These are phyloP conservation scores for Gymnoscopelus microlampas DNA, from an alignment of 2,797 vertebrate genomes.

Conservation along the genomic window DNA sequence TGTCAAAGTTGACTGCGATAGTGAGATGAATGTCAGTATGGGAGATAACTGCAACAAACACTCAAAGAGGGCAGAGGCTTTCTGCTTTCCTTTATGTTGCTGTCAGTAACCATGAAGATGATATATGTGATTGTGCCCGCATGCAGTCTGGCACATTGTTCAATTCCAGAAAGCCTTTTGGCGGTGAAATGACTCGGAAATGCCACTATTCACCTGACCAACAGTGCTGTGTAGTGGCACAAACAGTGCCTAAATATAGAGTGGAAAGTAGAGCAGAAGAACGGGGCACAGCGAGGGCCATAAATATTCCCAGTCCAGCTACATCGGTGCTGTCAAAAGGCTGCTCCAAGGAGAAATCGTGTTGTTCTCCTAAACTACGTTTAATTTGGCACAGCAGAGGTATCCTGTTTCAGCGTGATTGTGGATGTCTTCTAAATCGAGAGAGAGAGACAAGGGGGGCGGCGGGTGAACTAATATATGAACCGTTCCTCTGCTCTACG, in stretches of 20 bases:
- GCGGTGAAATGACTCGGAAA: constrained; percentile 44
- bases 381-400: constrained; percentile 29
- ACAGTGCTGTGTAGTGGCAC: constrained; percentile 68
- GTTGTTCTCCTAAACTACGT: constrained; percentile 32
- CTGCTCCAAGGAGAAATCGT: constrained; percentile 46
- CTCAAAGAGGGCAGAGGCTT: constrained; percentile 23
- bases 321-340: constrained; percentile 45
- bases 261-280: constrained; percentile 76
- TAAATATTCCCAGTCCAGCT: constrained; percentile 77
- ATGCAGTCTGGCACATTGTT: constrained; percentile 26
- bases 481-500: constrained; percentile 12
- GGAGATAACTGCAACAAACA: constrained; percentile 28
- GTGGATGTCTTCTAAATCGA: constrained; percentile 9
- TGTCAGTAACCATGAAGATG: constrained; percentile 16
- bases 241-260: constrained; percentile 74
- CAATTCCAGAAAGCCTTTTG: constrained; percentile 33
- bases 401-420: constrained; percentile 9
- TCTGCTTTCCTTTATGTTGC: constrained; percentile 15
- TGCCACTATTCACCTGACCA: constrained; percentile 48
- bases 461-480: constrained; percentile 24
- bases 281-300: constrained; percentile 64
- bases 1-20: constrained; percentile 58
- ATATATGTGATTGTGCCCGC: background rate
- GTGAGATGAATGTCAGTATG: constrained; percentile 50
- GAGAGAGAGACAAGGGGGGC: background rate